phyloP scores from a whole-genome alignment of 1,140 invertebrate genomes.

The Megalopta genalis region DNA sequence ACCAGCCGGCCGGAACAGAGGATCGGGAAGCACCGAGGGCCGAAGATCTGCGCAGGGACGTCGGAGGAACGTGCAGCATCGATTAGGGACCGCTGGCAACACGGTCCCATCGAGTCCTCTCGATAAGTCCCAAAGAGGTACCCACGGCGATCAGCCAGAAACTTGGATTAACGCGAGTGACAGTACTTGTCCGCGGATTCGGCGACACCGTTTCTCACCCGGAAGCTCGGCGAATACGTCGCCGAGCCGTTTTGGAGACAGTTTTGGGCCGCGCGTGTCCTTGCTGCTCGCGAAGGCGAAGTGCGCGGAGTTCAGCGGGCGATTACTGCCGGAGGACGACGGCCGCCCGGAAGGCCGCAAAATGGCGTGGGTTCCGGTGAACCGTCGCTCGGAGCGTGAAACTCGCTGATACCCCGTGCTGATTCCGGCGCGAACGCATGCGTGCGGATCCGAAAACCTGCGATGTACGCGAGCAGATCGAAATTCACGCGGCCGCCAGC shows the following conservation, averaged over 20 bases:
- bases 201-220: neutral
- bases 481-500: neutral
- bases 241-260: too few species aligned
- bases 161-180: neutral
- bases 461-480: neutral
- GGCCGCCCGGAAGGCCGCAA: neutral
- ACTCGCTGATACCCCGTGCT: neutral
- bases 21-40: neutral
- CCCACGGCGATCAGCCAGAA: too few species aligned
- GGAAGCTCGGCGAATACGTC: too few species aligned
- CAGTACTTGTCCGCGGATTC: neutral
- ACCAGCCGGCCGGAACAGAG: neutral
- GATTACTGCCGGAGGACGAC: neutral
- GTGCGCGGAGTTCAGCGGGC: neutral
- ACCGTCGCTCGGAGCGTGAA: neutral
- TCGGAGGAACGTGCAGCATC: neutral
- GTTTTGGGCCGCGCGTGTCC: too few species aligned
- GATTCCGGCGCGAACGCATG: neutral
- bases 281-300: too few species aligned
- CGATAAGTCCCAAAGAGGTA: neutral
- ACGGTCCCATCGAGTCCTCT: too few species aligned
- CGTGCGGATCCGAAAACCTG: neutral
- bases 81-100: neutral
- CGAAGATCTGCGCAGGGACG: neutral
- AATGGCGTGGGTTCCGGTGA: constrained; percentile 21